Base-by-base conservation (phyloP, 2,888 invertebrate genomes). In the Drosophila anceps region DNA sequence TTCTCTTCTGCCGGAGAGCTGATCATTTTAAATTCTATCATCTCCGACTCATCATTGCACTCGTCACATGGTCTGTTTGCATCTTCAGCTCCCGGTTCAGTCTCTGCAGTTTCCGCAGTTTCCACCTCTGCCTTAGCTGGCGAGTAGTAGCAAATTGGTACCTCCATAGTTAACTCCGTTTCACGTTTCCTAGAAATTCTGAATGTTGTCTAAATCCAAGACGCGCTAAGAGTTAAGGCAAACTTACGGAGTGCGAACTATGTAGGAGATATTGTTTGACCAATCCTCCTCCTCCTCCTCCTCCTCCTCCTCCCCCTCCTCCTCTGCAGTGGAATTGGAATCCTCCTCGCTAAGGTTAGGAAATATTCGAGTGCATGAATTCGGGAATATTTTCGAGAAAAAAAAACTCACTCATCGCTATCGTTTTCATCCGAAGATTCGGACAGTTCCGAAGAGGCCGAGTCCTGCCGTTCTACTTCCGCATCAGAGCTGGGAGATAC, bases 211-310 rank as follows among this genome's bases (percentile, higher is more conserved):
- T n/a, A 5, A n/a, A 1, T 10, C 2, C 1, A n/a, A 6, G 9
- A 24, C 0, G 20, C n/a, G 1, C 9, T 4, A 15, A 2, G 31
- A 13, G 4, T 18, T 13, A 6, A 9, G 29, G 2, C 4, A 4
- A 4, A 69, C 81, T 66, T 68, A 82, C 82, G 78, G 71, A 4
- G 69, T 54, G 13, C 60, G 60, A 15, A 65, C 55, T 18, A 78
- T 43, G 15, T 73, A 63, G 0, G 57, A 33, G 8, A 82, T 73
- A 8, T 69, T 65, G 20, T 68, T 63, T 4, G 81, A 82, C 81
- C 81, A 82, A 50, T 82, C 77, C 24, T 74, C 76, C 39, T 72
- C 76, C 20, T 33, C 81, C 3, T 31, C 80, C 1, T 68, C 72
- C 4, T 51, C 64, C 24, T 81, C 77, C 24, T 74, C 76, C 37